phyloP scores from a whole-genome alignment of 2,888 invertebrate species.

The Melanostoma scalare region DNA sequence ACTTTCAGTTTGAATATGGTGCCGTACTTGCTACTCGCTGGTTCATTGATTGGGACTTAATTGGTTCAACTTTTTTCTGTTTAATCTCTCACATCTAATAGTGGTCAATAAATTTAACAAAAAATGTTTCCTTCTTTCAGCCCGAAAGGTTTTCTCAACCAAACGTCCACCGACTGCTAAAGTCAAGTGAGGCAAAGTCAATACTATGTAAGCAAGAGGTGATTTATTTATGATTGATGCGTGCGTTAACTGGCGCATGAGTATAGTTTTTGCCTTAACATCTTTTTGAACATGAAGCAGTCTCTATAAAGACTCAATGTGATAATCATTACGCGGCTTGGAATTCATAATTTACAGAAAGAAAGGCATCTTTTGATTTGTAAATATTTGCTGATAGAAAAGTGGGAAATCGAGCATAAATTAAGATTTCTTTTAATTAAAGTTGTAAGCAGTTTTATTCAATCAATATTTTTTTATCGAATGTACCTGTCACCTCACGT shows the following conservation, averaged over 20 bases:
- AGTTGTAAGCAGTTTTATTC: too few relatives aligned
- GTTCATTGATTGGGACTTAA: conserved; percentile 21
- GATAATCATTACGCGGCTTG: too few relatives aligned
- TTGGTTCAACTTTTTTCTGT: conserved; percentile 5
- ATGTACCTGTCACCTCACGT: too few relatives aligned
- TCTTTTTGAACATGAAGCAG: neutral
- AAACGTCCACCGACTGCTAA: neutral
- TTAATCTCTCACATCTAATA: neutral
- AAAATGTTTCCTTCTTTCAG: neutral
- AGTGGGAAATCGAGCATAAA: too few relatives aligned
- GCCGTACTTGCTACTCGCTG: neutral
- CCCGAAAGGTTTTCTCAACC: neutral
- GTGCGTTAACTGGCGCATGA: neutral
- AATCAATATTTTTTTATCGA: too few relatives aligned
- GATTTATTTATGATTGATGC: conserved; percentile 3
- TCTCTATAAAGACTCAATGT: too few relatives aligned
- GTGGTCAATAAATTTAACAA: conserved; percentile 1
- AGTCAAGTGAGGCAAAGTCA: neutral
- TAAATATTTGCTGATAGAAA: too few relatives aligned
- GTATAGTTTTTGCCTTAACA: neutral
- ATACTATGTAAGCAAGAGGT: neutral
- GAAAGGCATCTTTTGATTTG: too few relatives aligned
- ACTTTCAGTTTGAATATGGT: conserved; percentile 12
- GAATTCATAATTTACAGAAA: too few relatives aligned
- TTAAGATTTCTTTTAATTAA: too few relatives aligned